Base-by-base conservation (phyloP, 2,797 vertebrate species). In the Peromyscus attwateri region DNA sequence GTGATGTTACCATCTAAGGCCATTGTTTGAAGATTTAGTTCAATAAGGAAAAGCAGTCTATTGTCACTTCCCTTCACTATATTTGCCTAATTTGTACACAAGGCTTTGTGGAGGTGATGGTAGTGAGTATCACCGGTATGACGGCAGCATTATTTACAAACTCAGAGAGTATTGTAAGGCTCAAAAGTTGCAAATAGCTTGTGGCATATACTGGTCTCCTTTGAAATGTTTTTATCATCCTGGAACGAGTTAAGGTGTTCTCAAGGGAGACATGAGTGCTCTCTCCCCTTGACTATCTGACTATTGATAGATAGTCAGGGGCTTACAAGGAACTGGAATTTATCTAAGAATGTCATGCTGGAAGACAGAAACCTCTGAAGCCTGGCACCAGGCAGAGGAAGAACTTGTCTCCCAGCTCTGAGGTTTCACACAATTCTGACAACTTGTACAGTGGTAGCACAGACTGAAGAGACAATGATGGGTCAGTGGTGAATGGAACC, bases 111-210 rank as follows among this genome's bases (percentile, higher is more conserved):
- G 5, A 87, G 25, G 14, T 68, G 37, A 85, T 8, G 23, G 6
- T 37, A 46, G 21, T 55, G 3, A 21, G 0, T n/a, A 57, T 66
- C 40, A 9, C 31, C 62, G 16, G 0, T 60, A 7, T 66, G 6
- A 76, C 8, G 0, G 21, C 13, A 49, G 21, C 19, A n/a, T 52
- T 87, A 68, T 34, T 70, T 25, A 70, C 46, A 70, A 70, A 88
- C 25, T 21, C n/a, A 71, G 16, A 37, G 80, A 89, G 71, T 12
- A 46, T 4, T 85, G 4, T 31, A 60, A 84, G 1, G 46, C 77
- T 88, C n/a, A 76, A 92, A 81, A 81, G 46, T 17, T 27, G 0
- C 21, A 89, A 40, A 25, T 10, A 64, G 31, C 40, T 12, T 23
- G 73, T 40, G 37, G 2, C 76, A 89, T 76, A 8, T 23, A 40